Evolutionary conservation across 2,888 invertebrate species (phyloP).

Genomic region (Cryptocephalus primarius): DNA sequence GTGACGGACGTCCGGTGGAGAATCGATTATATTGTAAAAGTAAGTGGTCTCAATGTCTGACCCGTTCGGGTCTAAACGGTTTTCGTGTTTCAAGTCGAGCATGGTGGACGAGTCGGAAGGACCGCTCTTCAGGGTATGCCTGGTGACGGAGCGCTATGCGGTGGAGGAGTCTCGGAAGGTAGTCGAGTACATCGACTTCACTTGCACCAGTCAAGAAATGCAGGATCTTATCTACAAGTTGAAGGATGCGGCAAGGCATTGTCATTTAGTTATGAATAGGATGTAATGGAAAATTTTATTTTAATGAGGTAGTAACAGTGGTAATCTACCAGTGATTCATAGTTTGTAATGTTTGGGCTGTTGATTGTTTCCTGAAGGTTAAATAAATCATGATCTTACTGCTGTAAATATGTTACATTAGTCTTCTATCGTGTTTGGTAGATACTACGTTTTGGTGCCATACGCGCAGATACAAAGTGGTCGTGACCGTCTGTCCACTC

Average conservation of each 20-base stretch:
- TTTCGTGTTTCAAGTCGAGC: slow-evolving; percentile 27
- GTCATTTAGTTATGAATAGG: slow-evolving; percentile 30
- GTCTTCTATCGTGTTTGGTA: too few relatives aligned
- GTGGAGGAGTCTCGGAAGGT: slow-evolving; percentile 33
- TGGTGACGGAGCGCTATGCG: slow-evolving; percentile 28
- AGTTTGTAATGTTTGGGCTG: too few relatives aligned
- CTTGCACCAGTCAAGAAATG: slow-evolving; percentile 50
- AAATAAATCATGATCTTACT: too few relatives aligned
- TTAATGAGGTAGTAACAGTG: too few relatives aligned
- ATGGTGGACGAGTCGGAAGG: slow-evolving; percentile 27
- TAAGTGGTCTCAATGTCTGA: slow-evolving; percentile 10
- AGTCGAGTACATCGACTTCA: slow-evolving; percentile 44
- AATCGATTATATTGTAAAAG: slow-evolving; percentile 41
- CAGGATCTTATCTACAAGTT: slow-evolving; percentile 57
- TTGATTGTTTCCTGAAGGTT: too few relatives aligned
- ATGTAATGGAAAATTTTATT: too few relatives aligned
- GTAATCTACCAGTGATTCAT: too few relatives aligned
- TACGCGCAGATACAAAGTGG: too few relatives aligned
- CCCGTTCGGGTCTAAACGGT: background rate
- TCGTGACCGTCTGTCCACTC: too few relatives aligned
- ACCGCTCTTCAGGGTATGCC: slow-evolving; percentile 30
- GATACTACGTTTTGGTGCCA: too few relatives aligned
- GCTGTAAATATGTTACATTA: too few relatives aligned
- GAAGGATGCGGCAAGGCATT: slow-evolving; percentile 52
- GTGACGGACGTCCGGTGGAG: slow-evolving; percentile 50